Conservation (phyloP, 2,797 vertebrate species). For the Xerus rutilus region DNA sequence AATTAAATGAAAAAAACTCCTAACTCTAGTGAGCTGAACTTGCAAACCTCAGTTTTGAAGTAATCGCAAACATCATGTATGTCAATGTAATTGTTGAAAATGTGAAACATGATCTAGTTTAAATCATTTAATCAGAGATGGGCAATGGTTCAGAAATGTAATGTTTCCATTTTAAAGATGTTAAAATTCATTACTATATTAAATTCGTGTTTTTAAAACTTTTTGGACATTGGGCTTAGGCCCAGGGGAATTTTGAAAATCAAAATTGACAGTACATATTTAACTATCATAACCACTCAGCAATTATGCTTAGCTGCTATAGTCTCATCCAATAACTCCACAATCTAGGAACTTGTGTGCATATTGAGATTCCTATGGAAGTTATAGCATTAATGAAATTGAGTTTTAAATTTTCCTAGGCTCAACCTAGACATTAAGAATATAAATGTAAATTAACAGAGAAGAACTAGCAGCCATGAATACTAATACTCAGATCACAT, state of each 20-base stretch:
- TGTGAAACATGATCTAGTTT: constrained; percentile 71
- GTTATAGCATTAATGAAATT: constrained; percentile 89
- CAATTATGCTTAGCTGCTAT: constrained; percentile 84
- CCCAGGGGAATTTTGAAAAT: constrained; percentile 79
- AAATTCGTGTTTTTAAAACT: constrained; percentile 75
- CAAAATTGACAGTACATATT: constrained; percentile 85
- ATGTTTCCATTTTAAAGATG: constrained; percentile 74
- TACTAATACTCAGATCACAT: constrained; percentile 84
- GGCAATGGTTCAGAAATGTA: constrained; percentile 69
- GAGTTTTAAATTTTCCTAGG: constrained; percentile 89
- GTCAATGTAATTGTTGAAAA: constrained; percentile 65
- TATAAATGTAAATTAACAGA: constrained; percentile 91
- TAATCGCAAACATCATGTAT: constrained; percentile 51
- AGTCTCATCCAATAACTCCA: constrained; percentile 83
- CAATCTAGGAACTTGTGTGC: constrained; percentile 84
- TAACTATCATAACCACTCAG: constrained; percentile 86
- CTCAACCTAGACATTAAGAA: constrained; percentile 88
- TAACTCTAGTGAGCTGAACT: constrained; percentile 53
- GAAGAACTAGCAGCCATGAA: constrained; percentile 86
- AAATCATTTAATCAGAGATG: constrained; percentile 74
- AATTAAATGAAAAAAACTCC: constrained; percentile 35
- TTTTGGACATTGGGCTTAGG: constrained; percentile 74
- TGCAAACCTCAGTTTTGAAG: constrained; percentile 47
- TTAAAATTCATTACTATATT: constrained; percentile 79
- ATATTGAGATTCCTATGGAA: constrained; percentile 87